Evolutionary conservation across 2,113 vertebrate genomes (phyloP), one percentile per base, ranked within the genome.

Genomic region (Tetrao urogallus): DNA sequence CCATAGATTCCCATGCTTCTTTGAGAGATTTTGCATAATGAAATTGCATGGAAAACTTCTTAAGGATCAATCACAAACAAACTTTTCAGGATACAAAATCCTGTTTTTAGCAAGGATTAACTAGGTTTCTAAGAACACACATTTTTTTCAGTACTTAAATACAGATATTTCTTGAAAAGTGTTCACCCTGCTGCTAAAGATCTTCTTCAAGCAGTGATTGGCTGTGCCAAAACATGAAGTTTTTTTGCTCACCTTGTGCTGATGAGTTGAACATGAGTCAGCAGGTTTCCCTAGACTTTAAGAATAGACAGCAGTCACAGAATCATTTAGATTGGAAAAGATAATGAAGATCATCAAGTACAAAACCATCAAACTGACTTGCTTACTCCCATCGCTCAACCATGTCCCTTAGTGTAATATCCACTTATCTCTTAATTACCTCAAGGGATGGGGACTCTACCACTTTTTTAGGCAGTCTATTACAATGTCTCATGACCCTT

Each of bases 151-250:
- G 28, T 74, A 34, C 10, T 64, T 60, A 38, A 82, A 19, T 12
- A 1, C 1, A 7, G 5, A 2, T 27, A 1, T 5, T 7, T 90
- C 69, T 36, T 30, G 38, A 57, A 64, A 64, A 82, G 90, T 6
- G 1, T 70, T 54, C 64, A 14, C 52, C 12, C 3, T 78, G 32
- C 19, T 80, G 32, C 11, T 56, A 77, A 61, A 48, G 32, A 11
- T 8, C 28, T 77, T 82, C 36, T 71, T 57, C 61, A 75, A 69
- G 28, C 21, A 76, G 42, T 15, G 27, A 66, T 20, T 28, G 13
- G 5, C 4, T 81, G 30, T 11, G 24, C 32, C 75, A 57, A 90
- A 38, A 3, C 0, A 1, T 47, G 64, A 20, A 0, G 1, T 63
- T 56, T 52, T 38, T 79, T 48, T 66, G 10, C 8, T 2, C 1